Percentiles rank a stretch among this genome's conserved stretches.
Conservation (phyloP, 37 sponge, comb jelly and placozoan genomes). For the Oscarella lobularis region DNA sequence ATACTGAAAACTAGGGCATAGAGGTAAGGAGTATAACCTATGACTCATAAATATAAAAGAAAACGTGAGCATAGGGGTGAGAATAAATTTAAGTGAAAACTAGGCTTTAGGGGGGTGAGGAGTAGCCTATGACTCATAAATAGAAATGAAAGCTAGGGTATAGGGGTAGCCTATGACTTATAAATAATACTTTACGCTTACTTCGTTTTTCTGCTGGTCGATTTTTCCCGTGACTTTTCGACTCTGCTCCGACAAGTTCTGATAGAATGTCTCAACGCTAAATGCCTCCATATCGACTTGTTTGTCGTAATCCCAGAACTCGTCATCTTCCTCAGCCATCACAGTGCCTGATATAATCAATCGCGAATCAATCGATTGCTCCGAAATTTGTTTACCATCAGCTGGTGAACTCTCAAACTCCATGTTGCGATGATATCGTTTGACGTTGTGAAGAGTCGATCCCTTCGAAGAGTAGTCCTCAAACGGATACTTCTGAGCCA, state of each 20-base stretch:
- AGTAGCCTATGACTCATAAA: too few relatives aligned
- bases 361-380: neutral
- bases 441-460: neutral
- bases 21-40: too few relatives aligned
- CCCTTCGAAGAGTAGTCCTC: constrained; percentile 32
- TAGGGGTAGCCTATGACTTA: neutral
- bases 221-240: constrained; percentile 11
- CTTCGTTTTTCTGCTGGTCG: constrained; percentile 27
- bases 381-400: neutral
- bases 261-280: constrained; percentile 17
- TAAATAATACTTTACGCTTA: neutral
- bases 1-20: too few relatives aligned
- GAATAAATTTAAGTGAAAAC: too few relatives aligned
- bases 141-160: too few relatives aligned
- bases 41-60: too few relatives aligned
- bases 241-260: constrained; percentile 11
- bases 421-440: constrained; percentile 1
- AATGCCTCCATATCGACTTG: constrained; percentile 30
- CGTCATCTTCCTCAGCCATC: constrained; percentile 23
- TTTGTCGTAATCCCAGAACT: constrained; percentile 37
- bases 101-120: too few relatives aligned
- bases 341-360: neutral
- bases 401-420: neutral
- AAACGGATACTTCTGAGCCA: constrained; percentile 14
- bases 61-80: too few relatives aligned